Conservation (phyloP, 2,888 invertebrate genomes). For the Koerneria pararmatus region DNA sequence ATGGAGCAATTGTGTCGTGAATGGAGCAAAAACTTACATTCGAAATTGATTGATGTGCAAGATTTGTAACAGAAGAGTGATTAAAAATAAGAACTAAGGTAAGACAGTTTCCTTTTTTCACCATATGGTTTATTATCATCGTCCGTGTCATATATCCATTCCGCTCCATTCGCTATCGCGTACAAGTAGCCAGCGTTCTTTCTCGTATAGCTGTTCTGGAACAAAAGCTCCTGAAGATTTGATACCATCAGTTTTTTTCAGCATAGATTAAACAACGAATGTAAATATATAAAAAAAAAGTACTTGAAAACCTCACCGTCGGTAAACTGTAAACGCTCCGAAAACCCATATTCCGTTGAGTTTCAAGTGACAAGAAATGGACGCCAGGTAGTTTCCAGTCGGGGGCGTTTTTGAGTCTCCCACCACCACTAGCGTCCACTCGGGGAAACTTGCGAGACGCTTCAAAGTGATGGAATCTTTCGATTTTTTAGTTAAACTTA, state of each 20-base stretch:
- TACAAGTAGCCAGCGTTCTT: conserved; percentile 35
- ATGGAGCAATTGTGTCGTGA: too few relatives aligned
- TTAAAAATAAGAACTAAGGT: too few relatives aligned
- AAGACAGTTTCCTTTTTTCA: too few relatives aligned
- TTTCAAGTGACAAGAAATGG: conserved; percentile 25
- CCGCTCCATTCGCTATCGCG: conserved; percentile 34
- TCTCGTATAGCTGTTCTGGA: conserved; percentile 28
- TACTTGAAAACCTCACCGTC: too few relatives aligned
- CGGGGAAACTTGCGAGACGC: conserved; percentile 23
- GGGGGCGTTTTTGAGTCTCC: conserved; percentile 29
- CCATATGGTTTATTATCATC: conserved; percentile 33
- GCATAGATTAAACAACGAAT: background rate
- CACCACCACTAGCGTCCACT: conserved; percentile 30
- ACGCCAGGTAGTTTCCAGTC: conserved; percentile 26
- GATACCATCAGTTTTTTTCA: too few relatives aligned
- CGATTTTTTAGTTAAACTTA: too few relatives aligned
- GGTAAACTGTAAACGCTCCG: background rate
- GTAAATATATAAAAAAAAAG: too few relatives aligned
- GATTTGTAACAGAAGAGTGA: too few relatives aligned
- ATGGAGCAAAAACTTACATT: too few relatives aligned
- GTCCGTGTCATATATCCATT: conserved; percentile 38
- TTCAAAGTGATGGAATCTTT: background rate
- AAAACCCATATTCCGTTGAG: conserved; percentile 12
- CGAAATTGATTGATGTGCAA: too few relatives aligned
- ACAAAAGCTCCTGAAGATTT: too few relatives aligned